A percentile compares a stretch with the other conserved stretches of the same genome.
phyloP scores from a whole-genome alignment of 2,888 invertebrate genomes.

The Trisateles emortualis region DNA sequence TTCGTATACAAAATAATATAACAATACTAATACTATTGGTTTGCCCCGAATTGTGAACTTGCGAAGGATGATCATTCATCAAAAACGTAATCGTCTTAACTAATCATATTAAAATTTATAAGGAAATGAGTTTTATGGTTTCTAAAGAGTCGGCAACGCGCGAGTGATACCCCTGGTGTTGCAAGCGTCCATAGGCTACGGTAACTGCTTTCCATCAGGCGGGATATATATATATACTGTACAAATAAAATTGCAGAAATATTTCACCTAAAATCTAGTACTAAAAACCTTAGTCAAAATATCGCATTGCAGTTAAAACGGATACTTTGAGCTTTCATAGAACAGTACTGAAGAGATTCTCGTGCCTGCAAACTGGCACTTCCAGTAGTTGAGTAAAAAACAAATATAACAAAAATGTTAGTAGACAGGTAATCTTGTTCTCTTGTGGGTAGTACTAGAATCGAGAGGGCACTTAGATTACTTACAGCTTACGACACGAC shows the following conservation, averaged over 20 bases:
- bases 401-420: conserved; percentile 41
- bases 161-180: no score
- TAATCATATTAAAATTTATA: no score
- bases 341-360: conserved; percentile 27
- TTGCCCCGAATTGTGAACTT: no score
- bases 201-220: no score
- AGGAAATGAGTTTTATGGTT: no score
- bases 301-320: conserved; percentile 28
- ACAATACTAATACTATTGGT: no score
- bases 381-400: conserved; percentile 38
- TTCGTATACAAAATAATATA: no score
- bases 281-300: conserved; percentile 19
- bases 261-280: background rate
- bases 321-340: conserved; percentile 19
- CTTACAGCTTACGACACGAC: conserved; percentile 5
- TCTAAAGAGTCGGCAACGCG: no score
- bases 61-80: no score
- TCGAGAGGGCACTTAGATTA: conserved; percentile 16
- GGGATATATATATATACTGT: no score
- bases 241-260: background rate
- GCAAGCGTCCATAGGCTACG: no score
- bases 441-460: conserved; percentile 26
- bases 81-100: no score
- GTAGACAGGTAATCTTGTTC: conserved; percentile 53
- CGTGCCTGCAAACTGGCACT: conserved; percentile 14